A percentile compares a stretch with the other conserved stretches of the same genome.
phyloP scores from a whole-genome alignment of 2,113 vertebrate species.

The Tragelaphus buxtoni region DNA sequence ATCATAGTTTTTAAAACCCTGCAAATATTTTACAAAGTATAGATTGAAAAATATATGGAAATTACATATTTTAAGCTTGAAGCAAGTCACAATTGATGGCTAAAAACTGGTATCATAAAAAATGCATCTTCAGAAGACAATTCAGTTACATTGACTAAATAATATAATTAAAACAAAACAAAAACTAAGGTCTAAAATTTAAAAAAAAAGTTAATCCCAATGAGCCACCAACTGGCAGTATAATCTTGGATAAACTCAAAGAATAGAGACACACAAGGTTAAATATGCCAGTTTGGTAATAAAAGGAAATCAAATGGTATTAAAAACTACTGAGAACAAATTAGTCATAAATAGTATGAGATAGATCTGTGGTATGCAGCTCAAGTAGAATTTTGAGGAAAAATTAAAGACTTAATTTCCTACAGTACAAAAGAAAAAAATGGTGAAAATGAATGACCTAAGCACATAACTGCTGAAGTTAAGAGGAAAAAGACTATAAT shows the following conservation, averaged over 20 bases:
- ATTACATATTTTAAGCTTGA: background rate
- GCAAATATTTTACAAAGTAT: background rate
- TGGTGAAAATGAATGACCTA: background rate
- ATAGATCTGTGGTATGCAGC: background rate
- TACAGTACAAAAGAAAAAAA: background rate
- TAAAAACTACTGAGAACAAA: background rate
- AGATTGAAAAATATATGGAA: background rate
- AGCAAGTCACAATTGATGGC: background rate
- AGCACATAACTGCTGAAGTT: background rate
- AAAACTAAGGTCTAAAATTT: background rate
- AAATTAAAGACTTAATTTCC: background rate
- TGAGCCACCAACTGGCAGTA: background rate
- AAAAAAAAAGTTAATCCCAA: background rate
- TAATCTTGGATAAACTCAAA: background rate
- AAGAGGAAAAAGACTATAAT: background rate
- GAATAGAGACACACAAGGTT: background rate
- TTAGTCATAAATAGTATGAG: background rate
- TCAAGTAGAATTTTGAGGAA: background rate
- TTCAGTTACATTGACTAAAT: background rate
- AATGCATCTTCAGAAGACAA: background rate
- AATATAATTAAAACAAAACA: background rate
- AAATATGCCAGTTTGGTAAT: background rate
- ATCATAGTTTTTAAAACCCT: background rate
- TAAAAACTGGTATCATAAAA: background rate
- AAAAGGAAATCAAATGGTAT: background rate